Evolutionary conservation across 2,888 invertebrate species (phyloP).

Genomic region (Drosophila formosana): DNA sequence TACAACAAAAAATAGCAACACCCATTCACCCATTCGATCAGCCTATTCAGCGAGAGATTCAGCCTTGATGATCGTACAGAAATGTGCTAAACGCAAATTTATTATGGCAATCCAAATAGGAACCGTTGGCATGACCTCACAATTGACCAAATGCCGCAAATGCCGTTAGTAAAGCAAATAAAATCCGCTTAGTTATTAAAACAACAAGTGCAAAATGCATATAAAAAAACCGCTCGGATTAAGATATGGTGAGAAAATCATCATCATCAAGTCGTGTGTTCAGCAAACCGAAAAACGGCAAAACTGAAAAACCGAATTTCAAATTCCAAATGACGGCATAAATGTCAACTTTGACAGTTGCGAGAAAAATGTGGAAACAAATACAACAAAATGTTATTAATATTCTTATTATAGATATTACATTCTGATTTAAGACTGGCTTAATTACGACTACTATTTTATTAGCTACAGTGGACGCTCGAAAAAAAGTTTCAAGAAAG

Average conservation of each 20-base stretch:
- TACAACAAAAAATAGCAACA: constrained; percentile 3
- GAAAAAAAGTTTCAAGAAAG: background rate
- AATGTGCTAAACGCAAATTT: constrained; percentile 72
- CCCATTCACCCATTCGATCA: constrained; percentile 25
- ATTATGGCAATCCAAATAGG: constrained; percentile 56
- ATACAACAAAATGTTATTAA: background rate
- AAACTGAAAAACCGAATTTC: constrained; percentile 9
- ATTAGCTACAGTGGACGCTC: constrained; percentile 4
- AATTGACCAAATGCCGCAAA: constrained; percentile 18
- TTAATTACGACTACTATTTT: constrained; percentile 29
- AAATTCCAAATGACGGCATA: constrained; percentile 46
- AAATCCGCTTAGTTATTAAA: constrained; percentile 57
- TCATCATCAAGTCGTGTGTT: constrained; percentile 37
- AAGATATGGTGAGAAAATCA: constrained; percentile 41
- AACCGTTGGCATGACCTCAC: constrained; percentile 58
- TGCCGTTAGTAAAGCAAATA: constrained; percentile 56
- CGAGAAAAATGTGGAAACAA: constrained; percentile 30
- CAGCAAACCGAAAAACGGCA: constrained; percentile 40
- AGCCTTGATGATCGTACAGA: constrained; percentile 58
- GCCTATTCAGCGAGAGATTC: constrained; percentile 23
- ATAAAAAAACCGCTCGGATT: constrained; percentile 56
- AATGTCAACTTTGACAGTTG: constrained; percentile 49
- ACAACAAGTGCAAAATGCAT: constrained; percentile 31
- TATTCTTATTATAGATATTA: constrained; percentile 38
- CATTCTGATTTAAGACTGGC: constrained; percentile 31